These are phyloP conservation scores for Poecilus cupreus DNA, from an alignment of 2,888 invertebrate species.

Conservation along the genomic window DNA sequence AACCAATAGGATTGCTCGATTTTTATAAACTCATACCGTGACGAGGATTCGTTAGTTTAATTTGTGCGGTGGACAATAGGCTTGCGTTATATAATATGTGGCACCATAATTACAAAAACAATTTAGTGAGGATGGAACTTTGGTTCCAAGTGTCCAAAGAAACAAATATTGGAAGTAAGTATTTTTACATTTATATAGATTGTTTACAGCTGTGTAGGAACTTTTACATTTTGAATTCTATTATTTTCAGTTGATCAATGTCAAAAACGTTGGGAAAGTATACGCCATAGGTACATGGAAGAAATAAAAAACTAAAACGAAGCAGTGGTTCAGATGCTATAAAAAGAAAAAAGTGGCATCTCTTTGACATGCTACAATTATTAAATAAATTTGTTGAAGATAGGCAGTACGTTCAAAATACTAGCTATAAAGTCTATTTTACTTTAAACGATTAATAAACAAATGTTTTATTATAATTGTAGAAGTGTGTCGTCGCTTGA, in stretches of 20 bases:
- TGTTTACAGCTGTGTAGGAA: not conserved
- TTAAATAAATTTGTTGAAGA: not conserved
- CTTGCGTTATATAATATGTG: not conserved
- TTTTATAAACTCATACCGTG: no score
- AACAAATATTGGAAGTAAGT: not conserved
- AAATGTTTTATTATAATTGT: no score
- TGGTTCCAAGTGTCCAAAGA: not conserved
- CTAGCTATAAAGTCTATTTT: no score
- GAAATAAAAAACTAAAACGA: not conserved
- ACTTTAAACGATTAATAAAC: no score
- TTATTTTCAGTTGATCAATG: slow-evolving; percentile 10
- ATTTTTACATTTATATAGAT: not conserved
- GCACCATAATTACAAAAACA: not conserved
- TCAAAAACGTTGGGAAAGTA: not conserved
- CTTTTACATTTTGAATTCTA: not conserved
- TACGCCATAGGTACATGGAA: not conserved
- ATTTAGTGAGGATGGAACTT: not conserved
- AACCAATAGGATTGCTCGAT: no score
- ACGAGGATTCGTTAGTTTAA: no score
- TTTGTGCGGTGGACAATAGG: not conserved
- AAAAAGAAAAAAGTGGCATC: not conserved
- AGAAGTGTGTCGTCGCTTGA: no score
- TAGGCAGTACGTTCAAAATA: no score
- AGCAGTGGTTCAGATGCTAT: not conserved
- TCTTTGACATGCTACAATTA: not conserved